Conservation (phyloP, 2,888 invertebrate genomes). For the Pristionchus exspectatus region DNA sequence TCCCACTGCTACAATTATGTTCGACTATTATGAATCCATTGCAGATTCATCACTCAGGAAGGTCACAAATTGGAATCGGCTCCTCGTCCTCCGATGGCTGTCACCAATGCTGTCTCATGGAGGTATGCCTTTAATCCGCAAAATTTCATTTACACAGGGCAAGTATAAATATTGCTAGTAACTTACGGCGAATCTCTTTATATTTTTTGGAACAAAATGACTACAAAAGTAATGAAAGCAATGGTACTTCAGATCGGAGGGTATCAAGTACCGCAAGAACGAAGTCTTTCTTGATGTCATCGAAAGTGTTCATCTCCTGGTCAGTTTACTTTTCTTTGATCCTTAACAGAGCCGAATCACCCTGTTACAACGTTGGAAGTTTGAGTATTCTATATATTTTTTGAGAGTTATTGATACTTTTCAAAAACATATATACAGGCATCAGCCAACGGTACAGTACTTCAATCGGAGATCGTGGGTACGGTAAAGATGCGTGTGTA, state of each 20-base stretch:
- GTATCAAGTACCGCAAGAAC: conserved; percentile 98
- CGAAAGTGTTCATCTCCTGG: conserved; percentile 94
- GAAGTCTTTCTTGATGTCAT: conserved; percentile 99
- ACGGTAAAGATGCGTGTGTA: conserved; percentile 99
- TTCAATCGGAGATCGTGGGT: conserved; percentile 97
- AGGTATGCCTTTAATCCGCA: conserved; percentile 73
- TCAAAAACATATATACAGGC: conserved; percentile 82
- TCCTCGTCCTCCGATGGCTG: conserved; percentile 96
- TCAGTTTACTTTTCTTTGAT: conserved; percentile 65
- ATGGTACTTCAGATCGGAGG: conserved; percentile 86
- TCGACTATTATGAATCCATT: conserved; percentile 52
- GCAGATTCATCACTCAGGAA: conserved; percentile 94
- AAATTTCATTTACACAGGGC: no score
- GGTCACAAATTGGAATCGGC: conserved; percentile 95
- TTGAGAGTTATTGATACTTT: no score
- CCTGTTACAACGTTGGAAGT: neutral
- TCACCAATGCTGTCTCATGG: conserved; percentile 99
- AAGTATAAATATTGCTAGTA: no score
- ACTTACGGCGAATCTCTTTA: neutral
- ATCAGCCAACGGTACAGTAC: conserved; percentile 95
- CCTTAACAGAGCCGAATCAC: neutral
- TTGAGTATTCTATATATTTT: neutral
- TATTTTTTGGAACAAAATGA: no score
- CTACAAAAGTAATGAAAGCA: neutral
- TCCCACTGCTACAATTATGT: no score